Percentiles rank a stretch among this genome's conserved stretches.
Evolutionary conservation across 2,113 vertebrate genomes (phyloP).

Genomic region (Rhipidura dahli): DNA sequence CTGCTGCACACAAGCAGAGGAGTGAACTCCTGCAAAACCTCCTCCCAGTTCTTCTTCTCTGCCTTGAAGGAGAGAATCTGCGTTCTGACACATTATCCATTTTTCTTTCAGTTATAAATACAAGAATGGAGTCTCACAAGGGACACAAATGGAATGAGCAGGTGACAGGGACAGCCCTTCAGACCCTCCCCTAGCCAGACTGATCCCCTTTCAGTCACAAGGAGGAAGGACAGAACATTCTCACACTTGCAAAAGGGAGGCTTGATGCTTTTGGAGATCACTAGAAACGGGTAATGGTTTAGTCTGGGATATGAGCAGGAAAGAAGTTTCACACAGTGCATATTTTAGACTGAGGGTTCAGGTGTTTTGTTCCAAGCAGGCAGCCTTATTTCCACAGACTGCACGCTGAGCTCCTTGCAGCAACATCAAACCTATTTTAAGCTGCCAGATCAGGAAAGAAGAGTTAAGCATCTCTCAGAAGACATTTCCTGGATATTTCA

Average conservation of each 20-base stretch:
- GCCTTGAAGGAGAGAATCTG: not conserved
- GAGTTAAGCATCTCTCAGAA: not conserved
- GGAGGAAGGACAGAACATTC: not conserved
- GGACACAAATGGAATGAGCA: fast-evolving
- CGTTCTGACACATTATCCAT: not conserved
- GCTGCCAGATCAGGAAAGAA: not conserved
- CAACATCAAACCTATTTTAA: not conserved
- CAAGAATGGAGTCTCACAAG: not conserved
- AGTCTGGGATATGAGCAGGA: not conserved
- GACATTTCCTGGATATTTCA: not conserved
- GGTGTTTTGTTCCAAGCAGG: not conserved
- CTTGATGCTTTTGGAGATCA: not conserved
- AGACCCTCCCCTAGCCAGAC: not conserved
- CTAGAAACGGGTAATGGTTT: not conserved
- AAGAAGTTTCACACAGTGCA: not conserved
- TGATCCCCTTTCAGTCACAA: not conserved
- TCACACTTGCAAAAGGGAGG: not conserved
- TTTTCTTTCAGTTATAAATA: not conserved
- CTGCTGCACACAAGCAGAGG: not conserved
- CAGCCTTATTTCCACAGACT: not conserved
- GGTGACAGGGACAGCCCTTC: not conserved
- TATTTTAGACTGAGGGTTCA: not conserved
- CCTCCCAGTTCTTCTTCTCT: not conserved
- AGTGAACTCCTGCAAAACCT: not conserved
- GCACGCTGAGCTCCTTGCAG: not conserved